Base-by-base conservation (phyloP, 1,140 invertebrate species). In the Drosophila prosaltans region DNA sequence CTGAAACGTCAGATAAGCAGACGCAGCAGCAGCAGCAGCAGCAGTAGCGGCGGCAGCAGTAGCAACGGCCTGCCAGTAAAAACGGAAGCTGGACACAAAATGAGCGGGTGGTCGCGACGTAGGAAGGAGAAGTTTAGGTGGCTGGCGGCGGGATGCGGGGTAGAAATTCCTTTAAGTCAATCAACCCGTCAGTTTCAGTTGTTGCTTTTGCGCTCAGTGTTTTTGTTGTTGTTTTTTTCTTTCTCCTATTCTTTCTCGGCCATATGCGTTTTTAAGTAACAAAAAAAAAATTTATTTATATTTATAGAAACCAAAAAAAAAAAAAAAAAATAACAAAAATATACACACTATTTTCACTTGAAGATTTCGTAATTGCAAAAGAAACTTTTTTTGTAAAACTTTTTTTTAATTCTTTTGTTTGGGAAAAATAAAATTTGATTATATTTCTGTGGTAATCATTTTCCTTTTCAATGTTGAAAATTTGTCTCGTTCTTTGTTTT, bases 81-180 rank as follows among this genome's bases (percentile, higher is more conserved):
- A 51, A 51, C 45, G 45, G 45, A 51, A 51, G 45, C 45, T 51
- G 45, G 45, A 51, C 45, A 51, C 45, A 51, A 51, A 51, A 26
- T 51, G 21, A 26, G 45, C 45, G 32, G 32, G 32, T 36, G 32
- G 32, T 36, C 32, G 32, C 32, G 32, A 36, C 6, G 6, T 16
- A 36, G n/a, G 3, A 51, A 26, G 21, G 24, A 51, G 21, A 26
- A 26, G 45, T 4, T n/a, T 2, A 51, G 21, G 45, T 21, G 45
- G 16, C 2, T 3, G 41, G 8, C 21, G 45, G 45, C 7, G 2
- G 21, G 54, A 48, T 41, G 63, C 51, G 59, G 21, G 26, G 39
- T 48, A 41, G 43, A 74, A 88, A 86, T 86, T 88, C 82, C 83
- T 80, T 67, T 76, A 72, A 86, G 82, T 86, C 82, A 86, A 86